Evolutionary conservation across 1,140 invertebrate species (phyloP).

Genomic region (Odontomachus brunneus): DNA sequence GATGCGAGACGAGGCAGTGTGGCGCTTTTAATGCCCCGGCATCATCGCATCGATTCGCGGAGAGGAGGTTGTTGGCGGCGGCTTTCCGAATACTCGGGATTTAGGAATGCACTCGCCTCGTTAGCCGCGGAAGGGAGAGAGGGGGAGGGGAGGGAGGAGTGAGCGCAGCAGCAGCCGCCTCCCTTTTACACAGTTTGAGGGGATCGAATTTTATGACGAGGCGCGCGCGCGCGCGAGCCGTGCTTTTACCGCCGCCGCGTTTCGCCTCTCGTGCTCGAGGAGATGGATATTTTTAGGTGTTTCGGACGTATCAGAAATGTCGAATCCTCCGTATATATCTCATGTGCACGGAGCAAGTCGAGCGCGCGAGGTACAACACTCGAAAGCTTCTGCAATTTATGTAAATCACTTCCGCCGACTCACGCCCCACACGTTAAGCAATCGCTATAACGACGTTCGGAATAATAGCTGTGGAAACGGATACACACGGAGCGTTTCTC

Average conservation of each 20-base stretch:
- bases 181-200: constrained; percentile 49
- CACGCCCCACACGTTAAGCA: not conserved
- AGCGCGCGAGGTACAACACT: not conserved
- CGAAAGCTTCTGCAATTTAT: constrained; percentile 30
- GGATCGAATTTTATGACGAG: constrained; percentile 46
- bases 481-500: not conserved
- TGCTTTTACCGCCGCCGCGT: constrained; percentile 42
- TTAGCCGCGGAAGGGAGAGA: not conserved
- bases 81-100: constrained; percentile 25
- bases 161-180: not conserved
- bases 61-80: not conserved
- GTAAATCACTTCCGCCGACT: not conserved
- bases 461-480: not conserved
- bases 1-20: not conserved
- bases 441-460: not conserved
- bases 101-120: constrained; percentile 41
- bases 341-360: not conserved
- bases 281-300: constrained; percentile 41
- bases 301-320: constrained; percentile 36
- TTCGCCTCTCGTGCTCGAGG: not conserved
- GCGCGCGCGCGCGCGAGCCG: constrained; percentile 6
- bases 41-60: constrained; percentile 24
- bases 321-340: not conserved
- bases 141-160: too few species aligned
- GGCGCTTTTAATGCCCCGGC: constrained; percentile 23